Base-by-base conservation (phyloP, 2,797 vertebrate genomes). In the Petrocephalus schoutedeni region DNA sequence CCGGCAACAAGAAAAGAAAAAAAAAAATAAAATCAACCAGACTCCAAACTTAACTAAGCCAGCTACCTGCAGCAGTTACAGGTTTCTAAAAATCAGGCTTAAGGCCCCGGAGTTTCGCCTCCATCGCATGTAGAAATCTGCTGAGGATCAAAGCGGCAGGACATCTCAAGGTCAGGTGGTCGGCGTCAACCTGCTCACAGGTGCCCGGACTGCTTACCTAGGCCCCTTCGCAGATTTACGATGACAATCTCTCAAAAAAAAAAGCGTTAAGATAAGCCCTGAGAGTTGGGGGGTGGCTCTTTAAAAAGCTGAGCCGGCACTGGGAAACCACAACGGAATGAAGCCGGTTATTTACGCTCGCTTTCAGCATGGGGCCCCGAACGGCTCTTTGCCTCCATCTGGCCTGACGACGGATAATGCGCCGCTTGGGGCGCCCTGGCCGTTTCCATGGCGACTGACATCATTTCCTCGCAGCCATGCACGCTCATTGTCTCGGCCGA, bases 221-320 rank as follows among this genome's bases (percentile, higher is more conserved):
- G 14, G 49, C 1, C 74, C 53, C 86, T 74, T 87, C 74, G 82
- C 49, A 82, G 49, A 58, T 14, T 59, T 57, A 59, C 5, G 71
- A 84, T 86, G 51, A 88, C 19, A 54, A 86, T 88, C 84, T 83
- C 64, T 57, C 58, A 45, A 41, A 41, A 28, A 28, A 23, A 51
- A 83, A 53, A 41, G 10, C 19, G 23, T 21, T 3, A 61, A 86
- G 59, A 86, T 16, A 77, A 77, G 49, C 3, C 3, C 1, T 19
- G 21, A 49, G 49, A 23, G 0, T 4, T 45, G 7, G 54, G 77
- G 74, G 7, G n/a, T n/a, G n/a, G 9, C 19, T 1, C n/a, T 80
- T 49, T 49, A 41, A 80, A 80, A 41, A 23, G n/a, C 77, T 82
- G 77, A 53, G 41, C 77, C 45, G 41, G 49, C 19, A 23, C 77